A percentile compares a stretch with the other conserved stretches of the same genome.
These are phyloP conservation scores for Psophia crepitans DNA, from an alignment of 2,113 vertebrate species.

Conservation along the genomic window DNA sequence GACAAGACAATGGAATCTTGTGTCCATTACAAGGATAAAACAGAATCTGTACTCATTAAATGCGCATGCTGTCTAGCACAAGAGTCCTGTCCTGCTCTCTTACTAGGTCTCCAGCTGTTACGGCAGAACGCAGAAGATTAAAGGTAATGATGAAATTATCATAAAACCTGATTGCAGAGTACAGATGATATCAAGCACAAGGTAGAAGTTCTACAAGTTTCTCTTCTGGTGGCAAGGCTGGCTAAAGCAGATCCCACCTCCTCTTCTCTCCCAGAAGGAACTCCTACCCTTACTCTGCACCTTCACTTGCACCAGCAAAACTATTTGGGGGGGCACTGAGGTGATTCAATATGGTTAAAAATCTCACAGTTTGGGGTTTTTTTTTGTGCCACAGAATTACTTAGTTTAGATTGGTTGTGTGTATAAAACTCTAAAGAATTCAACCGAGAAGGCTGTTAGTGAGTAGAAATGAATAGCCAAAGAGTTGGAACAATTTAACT, in stretches of 20 bases:
- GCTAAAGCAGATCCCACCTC: not conserved
- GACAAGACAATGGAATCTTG: not conserved
- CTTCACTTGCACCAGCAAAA: not conserved
- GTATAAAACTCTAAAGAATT: not conserved
- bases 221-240: not conserved
- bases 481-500: not conserved
- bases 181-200: not conserved
- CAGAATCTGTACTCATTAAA: not conserved
- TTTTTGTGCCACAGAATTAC: not conserved
- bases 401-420: not conserved
- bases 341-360: not conserved
- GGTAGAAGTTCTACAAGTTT: not conserved
- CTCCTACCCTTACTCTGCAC: not conserved
- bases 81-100: not conserved
- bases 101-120: not conserved
- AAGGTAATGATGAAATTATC: not conserved
- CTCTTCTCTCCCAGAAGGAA: not conserved
- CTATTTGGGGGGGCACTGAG: not conserved
- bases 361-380: no score
- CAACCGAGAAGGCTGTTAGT: not conserved
- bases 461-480: not conserved
- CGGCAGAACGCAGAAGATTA: not conserved
- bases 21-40: not conserved
- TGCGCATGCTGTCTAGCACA: not conserved
- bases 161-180: not conserved